These are phyloP conservation scores for Camponotus vicinus DNA, from an alignment of 1,140 invertebrate species.

Conservation along the genomic window DNA sequence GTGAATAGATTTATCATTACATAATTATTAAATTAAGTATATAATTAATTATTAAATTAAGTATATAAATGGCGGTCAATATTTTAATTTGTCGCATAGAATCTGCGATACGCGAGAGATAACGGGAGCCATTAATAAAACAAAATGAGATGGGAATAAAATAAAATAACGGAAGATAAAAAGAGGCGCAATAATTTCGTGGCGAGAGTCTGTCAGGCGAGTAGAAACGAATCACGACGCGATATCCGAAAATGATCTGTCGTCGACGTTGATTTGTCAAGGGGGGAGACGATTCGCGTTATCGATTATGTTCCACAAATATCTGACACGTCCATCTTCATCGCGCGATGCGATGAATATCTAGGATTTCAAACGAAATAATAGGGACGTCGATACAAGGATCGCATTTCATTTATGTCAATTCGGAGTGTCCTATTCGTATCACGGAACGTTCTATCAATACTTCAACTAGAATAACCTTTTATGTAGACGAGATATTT, in stretches of 20 bases:
- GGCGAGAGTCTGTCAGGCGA: conserved; percentile 15
- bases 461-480: conserved; percentile 8
- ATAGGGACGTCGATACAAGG: conserved; percentile 70
- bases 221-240: conserved; percentile 34
- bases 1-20: neutral
- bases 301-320: conserved; percentile 63
- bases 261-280: conserved; percentile 57
- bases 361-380: conserved; percentile 65
- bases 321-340: conserved; percentile 68
- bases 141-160: conserved; percentile 2
- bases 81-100: neutral
- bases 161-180: conserved; percentile 25
- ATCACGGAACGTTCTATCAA: conserved; percentile 9
- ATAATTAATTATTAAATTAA: neutral
- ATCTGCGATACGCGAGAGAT: neutral
- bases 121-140: conserved; percentile 42
- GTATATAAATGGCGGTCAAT: neutral
- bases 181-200: conserved; percentile 18
- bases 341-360: conserved; percentile 54
- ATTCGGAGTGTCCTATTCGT: neutral
- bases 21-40: neutral
- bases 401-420: conserved; percentile 28
- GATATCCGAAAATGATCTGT: conserved; percentile 55
- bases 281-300: conserved; percentile 39
- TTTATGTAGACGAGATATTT: conserved; percentile 2